Conservation (phyloP, 2,888 invertebrate genomes). For the Actias luna region DNA sequence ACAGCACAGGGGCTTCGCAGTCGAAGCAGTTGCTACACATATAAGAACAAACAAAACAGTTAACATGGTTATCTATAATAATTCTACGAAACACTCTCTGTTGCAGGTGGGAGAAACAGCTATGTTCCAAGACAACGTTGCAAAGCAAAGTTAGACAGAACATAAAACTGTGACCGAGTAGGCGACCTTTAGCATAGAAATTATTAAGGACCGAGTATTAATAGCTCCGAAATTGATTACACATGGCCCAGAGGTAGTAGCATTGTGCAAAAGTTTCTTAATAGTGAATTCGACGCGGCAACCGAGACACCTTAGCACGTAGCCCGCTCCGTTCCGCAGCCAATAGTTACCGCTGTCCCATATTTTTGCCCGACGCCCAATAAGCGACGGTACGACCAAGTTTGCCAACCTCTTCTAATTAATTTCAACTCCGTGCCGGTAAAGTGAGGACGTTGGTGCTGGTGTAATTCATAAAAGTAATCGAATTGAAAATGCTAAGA, state of each 20-base stretch:
- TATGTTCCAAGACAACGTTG: background rate
- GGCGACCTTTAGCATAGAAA: background rate
- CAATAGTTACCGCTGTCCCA: slow-evolving; percentile 57
- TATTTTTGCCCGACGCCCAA: slow-evolving; percentile 74
- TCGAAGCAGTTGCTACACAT: too few relatives aligned
- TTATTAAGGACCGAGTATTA: background rate
- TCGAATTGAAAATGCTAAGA: too few relatives aligned
- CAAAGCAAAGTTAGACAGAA: background rate
- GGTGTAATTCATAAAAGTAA: slow-evolving; percentile 30
- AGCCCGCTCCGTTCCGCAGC: slow-evolving; percentile 22
- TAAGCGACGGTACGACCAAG: slow-evolving; percentile 67
- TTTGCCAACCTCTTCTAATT: slow-evolving; percentile 77
- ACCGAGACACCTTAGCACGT: slow-evolving; percentile 26
- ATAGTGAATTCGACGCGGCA: slow-evolving; percentile 24
- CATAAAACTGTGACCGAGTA: background rate
- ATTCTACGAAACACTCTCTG: too few relatives aligned
- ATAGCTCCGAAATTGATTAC: slow-evolving; percentile 4
- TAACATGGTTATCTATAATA: too few relatives aligned
- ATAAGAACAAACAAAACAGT: too few relatives aligned
- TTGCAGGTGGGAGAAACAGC: too few relatives aligned
- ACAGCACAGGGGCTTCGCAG: too few relatives aligned
- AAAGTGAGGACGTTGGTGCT: slow-evolving; percentile 49
- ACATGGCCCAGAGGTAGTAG: background rate
- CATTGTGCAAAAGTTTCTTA: slow-evolving; percentile 7
- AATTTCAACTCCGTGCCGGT: slow-evolving; percentile 74